A percentile compares a stretch with the other conserved stretches of the same genome.
These are phyloP conservation scores for Azorinus chamasolen DNA, from an alignment of 2,888 invertebrate genomes.

Conservation along the genomic window DNA sequence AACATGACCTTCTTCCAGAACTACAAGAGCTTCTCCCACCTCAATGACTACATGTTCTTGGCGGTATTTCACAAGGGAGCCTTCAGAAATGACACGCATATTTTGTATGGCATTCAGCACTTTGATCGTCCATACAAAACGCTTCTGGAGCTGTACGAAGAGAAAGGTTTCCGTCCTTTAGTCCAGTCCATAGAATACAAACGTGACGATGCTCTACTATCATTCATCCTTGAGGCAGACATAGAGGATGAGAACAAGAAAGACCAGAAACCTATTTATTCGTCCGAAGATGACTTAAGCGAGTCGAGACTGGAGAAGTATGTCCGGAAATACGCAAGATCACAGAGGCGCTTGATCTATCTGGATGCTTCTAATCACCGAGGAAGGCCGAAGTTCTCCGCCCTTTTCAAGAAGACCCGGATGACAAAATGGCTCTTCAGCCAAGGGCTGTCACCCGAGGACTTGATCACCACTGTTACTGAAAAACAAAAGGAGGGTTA, in stretches of 20 bases:
- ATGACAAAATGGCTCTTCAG: constrained; percentile 75
- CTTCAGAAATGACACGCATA: constrained; percentile 70
- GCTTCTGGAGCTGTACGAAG: constrained; percentile 75
- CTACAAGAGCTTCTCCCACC: constrained; percentile 79
- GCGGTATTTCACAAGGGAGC: constrained; percentile 77
- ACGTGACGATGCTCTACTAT: constrained; percentile 74
- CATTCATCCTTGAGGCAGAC: constrained; percentile 78
- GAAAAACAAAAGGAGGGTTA: constrained; percentile 70
- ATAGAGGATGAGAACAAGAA: constrained; percentile 56
- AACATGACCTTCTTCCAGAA: constrained; percentile 82
- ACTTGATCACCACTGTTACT: constrained; percentile 65
- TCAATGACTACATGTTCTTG: constrained; percentile 67
- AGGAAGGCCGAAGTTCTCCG: constrained; percentile 80
- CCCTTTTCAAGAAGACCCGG: constrained; percentile 77
- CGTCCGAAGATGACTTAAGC: constrained; percentile 74
- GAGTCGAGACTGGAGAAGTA: constrained; percentile 68
- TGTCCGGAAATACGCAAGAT: constrained; percentile 68
- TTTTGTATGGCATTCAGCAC: constrained; percentile 78
- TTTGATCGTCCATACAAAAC: constrained; percentile 79
- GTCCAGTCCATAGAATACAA: constrained; percentile 77
- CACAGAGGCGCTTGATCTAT: constrained; percentile 73
- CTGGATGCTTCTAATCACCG: constrained; percentile 76
- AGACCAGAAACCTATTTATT: constrained; percentile 56
- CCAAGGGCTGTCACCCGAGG: constrained; percentile 62
- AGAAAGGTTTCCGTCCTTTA: constrained; percentile 77